These are phyloP conservation scores for Drosophila elegans DNA, from an alignment of 1,140 invertebrate species.

Conservation along the genomic window DNA sequence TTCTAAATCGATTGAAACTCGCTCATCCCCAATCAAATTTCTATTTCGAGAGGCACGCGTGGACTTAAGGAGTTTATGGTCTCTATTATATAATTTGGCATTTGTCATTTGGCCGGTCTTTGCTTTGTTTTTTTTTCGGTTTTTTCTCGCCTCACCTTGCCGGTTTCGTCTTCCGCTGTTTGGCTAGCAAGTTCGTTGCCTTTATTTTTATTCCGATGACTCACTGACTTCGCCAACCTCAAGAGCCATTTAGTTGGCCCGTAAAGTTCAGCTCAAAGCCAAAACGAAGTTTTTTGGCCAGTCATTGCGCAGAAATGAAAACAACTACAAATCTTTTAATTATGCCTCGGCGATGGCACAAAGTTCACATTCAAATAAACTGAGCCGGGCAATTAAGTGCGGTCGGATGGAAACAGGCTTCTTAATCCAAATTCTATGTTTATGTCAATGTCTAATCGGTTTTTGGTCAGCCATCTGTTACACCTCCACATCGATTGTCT, in stretches of 20 bases:
- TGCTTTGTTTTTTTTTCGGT: background rate
- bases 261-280: conserved; percentile 45
- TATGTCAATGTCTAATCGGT: conserved; percentile 40
- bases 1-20: conserved; percentile 14
- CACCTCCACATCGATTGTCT: conserved; percentile 50
- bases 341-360: conserved; percentile 40
- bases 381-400: conserved; percentile 28
- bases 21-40: conserved; percentile 10
- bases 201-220: conserved; percentile 41
- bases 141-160: conserved; percentile 35
- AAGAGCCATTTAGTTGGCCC: conserved; percentile 40
- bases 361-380: conserved; percentile 48
- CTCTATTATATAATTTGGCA: conserved; percentile 41
- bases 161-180: conserved; percentile 36
- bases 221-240: conserved; percentile 45
- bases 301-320: conserved; percentile 32
- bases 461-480: conserved; percentile 54
- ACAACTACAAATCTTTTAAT: conserved; percentile 48
- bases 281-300: conserved; percentile 30
- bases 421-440: conserved; percentile 40
- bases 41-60: conserved; percentile 22
- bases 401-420: conserved; percentile 12
- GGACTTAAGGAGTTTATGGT: conserved; percentile 35
- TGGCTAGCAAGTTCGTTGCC: conserved; percentile 65
- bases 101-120: conserved; percentile 27